phyloP scores from a whole-genome alignment of 2,797 vertebrate species.

The Alauda arvensis region DNA sequence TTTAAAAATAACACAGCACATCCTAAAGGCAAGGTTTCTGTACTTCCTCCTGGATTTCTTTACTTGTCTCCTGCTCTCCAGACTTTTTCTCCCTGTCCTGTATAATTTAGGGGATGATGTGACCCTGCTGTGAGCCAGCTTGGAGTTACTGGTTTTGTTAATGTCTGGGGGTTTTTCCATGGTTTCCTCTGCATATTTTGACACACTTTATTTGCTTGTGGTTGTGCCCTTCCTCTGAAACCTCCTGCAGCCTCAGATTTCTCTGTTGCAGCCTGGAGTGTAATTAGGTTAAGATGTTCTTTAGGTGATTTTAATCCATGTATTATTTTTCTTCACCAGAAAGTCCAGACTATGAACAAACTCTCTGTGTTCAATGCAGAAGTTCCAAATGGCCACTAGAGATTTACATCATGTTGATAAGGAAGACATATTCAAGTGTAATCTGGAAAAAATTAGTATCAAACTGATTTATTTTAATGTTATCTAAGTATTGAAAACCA shows the following conservation, averaged over 20 bases:
- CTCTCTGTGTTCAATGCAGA: neutral
- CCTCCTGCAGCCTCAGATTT: neutral
- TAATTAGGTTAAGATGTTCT: neutral
- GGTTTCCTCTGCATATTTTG: neutral
- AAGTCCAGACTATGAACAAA: neutral
- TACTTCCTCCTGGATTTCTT: neutral
- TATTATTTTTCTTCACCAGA: neutral
- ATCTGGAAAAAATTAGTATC: neutral
- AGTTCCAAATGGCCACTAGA: neutral
- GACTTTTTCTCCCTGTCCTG: neutral
- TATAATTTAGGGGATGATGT: neutral
- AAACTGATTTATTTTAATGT: neutral
- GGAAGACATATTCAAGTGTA: neutral
- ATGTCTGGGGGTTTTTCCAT: neutral
- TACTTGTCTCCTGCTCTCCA: neutral
- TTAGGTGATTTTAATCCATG: neutral
- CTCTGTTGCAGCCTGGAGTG: neutral
- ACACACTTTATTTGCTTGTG: neutral
- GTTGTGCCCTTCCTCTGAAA: neutral
- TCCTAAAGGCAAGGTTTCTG: too few relatives aligned
- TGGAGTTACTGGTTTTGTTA: neutral
- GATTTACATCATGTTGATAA: neutral
- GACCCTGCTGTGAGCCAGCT: neutral
- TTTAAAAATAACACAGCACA: neutral
- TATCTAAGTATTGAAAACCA: neutral